A percentile compares a stretch with the other conserved stretches of the same genome.
Evolutionary conservation across 2,797 vertebrate genomes (phyloP).

Genomic region (Schizopygopsis pylzovi): DNA sequence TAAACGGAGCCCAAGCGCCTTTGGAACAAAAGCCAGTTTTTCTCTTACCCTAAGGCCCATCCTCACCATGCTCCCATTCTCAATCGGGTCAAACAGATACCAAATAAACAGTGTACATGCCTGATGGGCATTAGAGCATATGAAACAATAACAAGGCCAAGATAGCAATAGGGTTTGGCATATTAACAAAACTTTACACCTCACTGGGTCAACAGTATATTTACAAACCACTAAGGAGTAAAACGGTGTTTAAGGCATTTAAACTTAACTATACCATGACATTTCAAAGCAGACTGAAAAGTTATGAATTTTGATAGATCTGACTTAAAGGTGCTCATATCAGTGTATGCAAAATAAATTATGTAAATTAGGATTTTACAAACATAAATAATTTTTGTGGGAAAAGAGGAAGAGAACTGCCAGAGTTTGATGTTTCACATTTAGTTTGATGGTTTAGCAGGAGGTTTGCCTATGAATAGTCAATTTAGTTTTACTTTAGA

Average conservation of each 20-base stretch:
- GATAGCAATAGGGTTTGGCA: conserved; percentile 3
- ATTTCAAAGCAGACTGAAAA: not conserved
- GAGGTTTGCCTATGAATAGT: not conserved
- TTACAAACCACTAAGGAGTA: not conserved
- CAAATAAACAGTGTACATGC: conserved; percentile 5
- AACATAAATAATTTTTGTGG: not conserved
- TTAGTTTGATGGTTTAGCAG: not conserved
- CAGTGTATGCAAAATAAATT: not conserved
- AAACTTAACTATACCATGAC: not conserved
- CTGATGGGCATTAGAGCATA: conserved; percentile 7
- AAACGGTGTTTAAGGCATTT: not conserved
- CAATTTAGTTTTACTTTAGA: not conserved
- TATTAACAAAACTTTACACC: not conserved
- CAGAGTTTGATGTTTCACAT: not conserved
- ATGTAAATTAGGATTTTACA: not conserved
- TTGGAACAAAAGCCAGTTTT: conserved; percentile 20
- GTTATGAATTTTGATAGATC: not conserved
- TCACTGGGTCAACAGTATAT: not conserved
- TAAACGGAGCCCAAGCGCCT: not conserved
- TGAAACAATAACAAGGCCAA: conserved; percentile 24
- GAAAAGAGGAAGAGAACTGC: not conserved
- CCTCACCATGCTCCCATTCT: conserved; percentile 11
- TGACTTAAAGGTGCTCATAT: not conserved
- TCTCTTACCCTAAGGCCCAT: conserved; percentile 6
- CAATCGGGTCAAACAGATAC: conserved; percentile 17